Evolutionary conservation across 2,113 vertebrate genomes (phyloP), one percentile per base, ranked within the genome.

Genomic region (Perca fluviatilis): DNA sequence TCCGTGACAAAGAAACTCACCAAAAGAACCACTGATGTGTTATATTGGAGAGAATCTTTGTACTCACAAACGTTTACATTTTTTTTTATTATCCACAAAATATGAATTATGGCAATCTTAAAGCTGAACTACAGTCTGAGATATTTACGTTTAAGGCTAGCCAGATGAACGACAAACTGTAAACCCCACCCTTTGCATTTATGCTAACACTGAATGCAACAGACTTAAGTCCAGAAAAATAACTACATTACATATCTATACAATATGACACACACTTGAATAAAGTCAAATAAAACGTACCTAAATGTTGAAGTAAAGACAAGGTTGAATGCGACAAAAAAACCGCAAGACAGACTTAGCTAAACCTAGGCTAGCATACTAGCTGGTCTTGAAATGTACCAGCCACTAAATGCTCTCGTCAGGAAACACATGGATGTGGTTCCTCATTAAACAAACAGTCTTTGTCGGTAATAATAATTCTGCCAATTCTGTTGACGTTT

Each of bases 351-450:
- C 16, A 60, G 16, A 27, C 2, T 50, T 69, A 11, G 50, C 47
- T 43, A 13, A 51, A 30, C 56, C 67, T 64, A 84, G 9, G 7
- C n/a, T 82, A 58, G 49, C 67, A 85, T 82, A 51, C 62, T 66
- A 65, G n/a, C 62, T 76, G 14, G 6, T 63, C 6, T 23, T 49
- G 60, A 67, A 16, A 18, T 36, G 12, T 71, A 50, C 40, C 83
- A 62, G 23, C 73, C 33, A 8, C 15, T 25, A 88, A 89, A 84
- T 63, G n/a, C 9, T 64, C 13, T 10, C 92, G 92, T 54, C 0
- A 19, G 30, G 61, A 90, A 92, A 93, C 92, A 88, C 0, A 1
- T 0, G 3, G 1, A 15, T 11, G 21, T 1, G 10, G 83, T 88
- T 86, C 88, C 87, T 5, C 3, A 19, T 16, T 23, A 16, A 65